phyloP scores from a whole-genome alignment of 2,113 vertebrate genomes.

The Nerophis lumbriciformis region DNA sequence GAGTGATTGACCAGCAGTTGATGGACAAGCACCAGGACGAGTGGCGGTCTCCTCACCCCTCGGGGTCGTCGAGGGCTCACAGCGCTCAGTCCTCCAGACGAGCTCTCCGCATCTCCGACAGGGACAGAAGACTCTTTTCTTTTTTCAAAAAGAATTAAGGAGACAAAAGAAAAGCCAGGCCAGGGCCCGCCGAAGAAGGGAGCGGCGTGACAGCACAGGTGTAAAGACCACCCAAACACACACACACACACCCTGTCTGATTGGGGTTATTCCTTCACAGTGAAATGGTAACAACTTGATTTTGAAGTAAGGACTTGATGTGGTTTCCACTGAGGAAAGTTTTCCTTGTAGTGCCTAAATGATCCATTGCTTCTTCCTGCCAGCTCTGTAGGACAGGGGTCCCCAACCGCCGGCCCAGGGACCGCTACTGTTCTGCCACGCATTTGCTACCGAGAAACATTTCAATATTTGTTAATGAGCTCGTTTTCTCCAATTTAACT shows the following conservation, averaged over 20 bases:
- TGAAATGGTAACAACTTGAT: conserved; percentile 3
- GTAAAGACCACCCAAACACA: conserved; percentile 33
- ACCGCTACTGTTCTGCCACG: too few species aligned
- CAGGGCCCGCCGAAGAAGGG: conserved; percentile 25
- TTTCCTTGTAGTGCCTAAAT: conserved; percentile 62
- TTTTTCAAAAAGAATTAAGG: conserved; percentile 96
- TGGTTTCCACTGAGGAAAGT: conserved; percentile 48
- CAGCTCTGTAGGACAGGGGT: conserved; percentile 34
- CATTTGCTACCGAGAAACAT: too few species aligned
- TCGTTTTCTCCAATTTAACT: too few species aligned
- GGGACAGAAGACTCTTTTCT: conserved; percentile 89
- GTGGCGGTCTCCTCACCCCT: conserved; percentile 76
- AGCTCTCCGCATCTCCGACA: conserved; percentile 68
- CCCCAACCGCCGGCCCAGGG: too few species aligned
- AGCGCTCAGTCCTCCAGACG: conserved; percentile 67
- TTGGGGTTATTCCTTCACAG: conserved; percentile 25
- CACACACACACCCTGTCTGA: conserved; percentile 6
- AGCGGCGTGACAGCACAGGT: conserved; percentile 11
- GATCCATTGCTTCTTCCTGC: conserved; percentile 53
- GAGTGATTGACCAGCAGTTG: conserved; percentile 98
- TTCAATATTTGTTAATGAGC: too few species aligned
- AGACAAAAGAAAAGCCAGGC: conserved; percentile 22
- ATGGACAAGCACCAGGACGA: conserved; percentile 98
- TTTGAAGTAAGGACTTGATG: conserved; percentile 31
- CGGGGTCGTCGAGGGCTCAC: conserved; percentile 64